These are phyloP conservation scores for Lagorchestes hirsutus DNA, from an alignment of 2,797 vertebrate genomes.

Conservation along the genomic window DNA sequence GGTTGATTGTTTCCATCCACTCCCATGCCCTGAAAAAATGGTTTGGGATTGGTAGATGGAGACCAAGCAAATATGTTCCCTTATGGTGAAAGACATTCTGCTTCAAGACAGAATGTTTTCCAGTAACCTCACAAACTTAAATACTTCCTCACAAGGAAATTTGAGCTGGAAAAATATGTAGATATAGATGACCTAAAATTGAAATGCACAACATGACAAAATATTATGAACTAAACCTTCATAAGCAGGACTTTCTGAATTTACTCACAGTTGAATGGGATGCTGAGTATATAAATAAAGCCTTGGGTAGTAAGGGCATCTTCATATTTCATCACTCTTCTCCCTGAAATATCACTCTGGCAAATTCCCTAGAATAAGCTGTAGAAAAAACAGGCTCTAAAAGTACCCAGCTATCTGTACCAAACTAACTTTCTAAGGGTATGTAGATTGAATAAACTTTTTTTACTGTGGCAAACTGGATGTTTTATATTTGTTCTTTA, in stretches of 20 bases:
- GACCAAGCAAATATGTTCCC: background rate
- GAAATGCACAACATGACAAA: background rate
- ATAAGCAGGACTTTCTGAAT: background rate
- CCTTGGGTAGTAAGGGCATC: background rate
- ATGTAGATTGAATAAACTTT: background rate
- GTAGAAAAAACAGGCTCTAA: background rate
- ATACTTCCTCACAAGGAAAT: background rate
- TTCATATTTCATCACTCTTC: conserved; percentile 1
- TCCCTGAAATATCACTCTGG: background rate
- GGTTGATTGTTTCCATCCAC: background rate
- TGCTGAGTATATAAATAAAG: background rate
- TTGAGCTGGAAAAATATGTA: background rate
- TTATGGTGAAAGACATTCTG: background rate
- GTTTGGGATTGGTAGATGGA: background rate
- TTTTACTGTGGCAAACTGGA: background rate
- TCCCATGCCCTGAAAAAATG: background rate
- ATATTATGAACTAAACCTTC: background rate
- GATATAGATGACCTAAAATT: background rate
- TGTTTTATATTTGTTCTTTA: background rate
- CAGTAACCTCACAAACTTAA: background rate
- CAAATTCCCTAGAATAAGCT: background rate
- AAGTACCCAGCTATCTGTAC: background rate
- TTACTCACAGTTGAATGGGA: background rate
- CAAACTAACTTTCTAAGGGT: background rate
- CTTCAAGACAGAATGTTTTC: background rate